Base-by-base conservation (phyloP, 2,797 vertebrate species). In the Bradypodion pumilum region DNA sequence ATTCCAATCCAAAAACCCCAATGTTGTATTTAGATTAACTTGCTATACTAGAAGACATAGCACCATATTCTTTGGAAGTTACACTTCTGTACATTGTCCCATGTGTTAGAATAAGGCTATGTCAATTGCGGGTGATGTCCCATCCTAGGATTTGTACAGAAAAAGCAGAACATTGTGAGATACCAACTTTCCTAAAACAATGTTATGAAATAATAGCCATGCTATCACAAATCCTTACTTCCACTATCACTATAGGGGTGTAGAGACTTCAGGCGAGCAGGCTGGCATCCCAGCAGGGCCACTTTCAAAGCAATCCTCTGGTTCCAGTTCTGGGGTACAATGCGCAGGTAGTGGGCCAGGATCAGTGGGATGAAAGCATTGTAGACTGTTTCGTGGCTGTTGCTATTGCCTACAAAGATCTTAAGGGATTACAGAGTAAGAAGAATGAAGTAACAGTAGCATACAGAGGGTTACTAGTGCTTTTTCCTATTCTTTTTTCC, bases 351-450 rank as follows among this genome's bases (percentile, higher is more conserved):
- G 46, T 97, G 97, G 35, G 97, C 94, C 29, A 96, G 16, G 15
- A 96, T 91, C 0, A 96, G 82, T n/a, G 97, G 97, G 81, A 97
- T 93, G 78, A 98, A 91, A 86, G 96, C 95, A 0, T 97, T 98
- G 87, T 95, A 95, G 27, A 96, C 97, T 52, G 89, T 89, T 42
- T 93, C 89, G 4, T 93, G 93, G 49, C 95, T 96, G 16, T 98
- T 93, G 0, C 86, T 46, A 8, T 97, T 96, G 9, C 97, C 96
- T 90, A 94, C 93, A 91, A 98, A 98, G 89, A 98, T 90, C 97
- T 98, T 86, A n/a, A 35, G 35, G 29, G 10, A 4, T 5, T 29
- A 16, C 16, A 40, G 0, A 63, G 80, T 44, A 78, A n/a, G n/a
- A 42, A 76, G 35, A 44, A 2, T 1, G 75, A 19, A 49, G 6